phyloP scores from a whole-genome alignment of 1,140 invertebrate genomes.

The Drosophila funebris region DNA sequence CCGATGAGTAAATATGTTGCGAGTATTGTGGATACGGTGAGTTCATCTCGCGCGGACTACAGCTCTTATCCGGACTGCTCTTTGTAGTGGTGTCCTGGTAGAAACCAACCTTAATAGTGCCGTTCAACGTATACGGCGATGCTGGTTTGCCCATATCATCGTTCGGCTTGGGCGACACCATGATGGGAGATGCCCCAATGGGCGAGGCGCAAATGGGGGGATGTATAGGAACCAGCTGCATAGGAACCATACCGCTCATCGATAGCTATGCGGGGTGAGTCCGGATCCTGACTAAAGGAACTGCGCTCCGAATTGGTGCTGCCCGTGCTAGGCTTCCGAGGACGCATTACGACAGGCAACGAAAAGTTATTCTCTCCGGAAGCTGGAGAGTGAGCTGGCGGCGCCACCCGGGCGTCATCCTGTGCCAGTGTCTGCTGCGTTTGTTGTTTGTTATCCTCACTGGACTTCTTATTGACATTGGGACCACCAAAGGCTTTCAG shows the following conservation, averaged over 20 bases:
- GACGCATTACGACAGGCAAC: constrained; percentile 83
- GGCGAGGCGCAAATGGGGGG: constrained; percentile 86
- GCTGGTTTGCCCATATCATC: constrained; percentile 85
- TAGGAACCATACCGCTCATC: constrained; percentile 85
- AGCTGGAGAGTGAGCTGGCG: constrained; percentile 63
- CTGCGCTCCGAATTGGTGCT: constrained; percentile 90
- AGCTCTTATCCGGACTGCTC: constrained; percentile 89
- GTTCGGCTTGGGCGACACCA: constrained; percentile 86
- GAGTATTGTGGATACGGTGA: constrained; percentile 87
- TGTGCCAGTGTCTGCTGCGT: constrained; percentile 3
- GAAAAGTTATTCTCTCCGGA: constrained; percentile 63
- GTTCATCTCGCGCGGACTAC: constrained; percentile 87
- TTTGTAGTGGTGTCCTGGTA: constrained; percentile 91
- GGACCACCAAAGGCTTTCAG: constrained; percentile 95
- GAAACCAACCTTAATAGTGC: constrained; percentile 90
- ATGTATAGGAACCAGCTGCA: constrained; percentile 87
- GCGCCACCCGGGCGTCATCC: constrained; percentile 38
- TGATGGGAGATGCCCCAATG: constrained; percentile 84
- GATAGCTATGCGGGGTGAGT: constrained; percentile 87
- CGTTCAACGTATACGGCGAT: constrained; percentile 88
- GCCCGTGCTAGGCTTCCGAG: constrained; percentile 88
- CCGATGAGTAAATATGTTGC: constrained; percentile 86
- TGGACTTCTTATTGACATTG: constrained; percentile 84
- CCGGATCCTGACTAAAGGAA: constrained; percentile 89
- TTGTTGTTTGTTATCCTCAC: constrained; percentile 81